phyloP scores from a whole-genome alignment of 1,140 invertebrate species.

The Diorhabda sublineata region DNA sequence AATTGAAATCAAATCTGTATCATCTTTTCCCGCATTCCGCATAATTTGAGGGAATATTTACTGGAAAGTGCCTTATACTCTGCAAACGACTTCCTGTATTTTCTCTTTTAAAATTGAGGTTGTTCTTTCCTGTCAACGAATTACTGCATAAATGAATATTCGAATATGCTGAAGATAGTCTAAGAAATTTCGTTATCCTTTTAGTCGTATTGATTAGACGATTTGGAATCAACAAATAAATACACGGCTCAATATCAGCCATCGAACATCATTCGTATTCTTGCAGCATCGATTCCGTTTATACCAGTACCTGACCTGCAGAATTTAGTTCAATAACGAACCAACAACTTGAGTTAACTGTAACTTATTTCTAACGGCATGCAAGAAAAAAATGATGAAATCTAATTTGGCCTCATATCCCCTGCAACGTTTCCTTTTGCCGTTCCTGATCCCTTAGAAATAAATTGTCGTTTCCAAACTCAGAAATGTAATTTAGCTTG shows the following conservation, averaged over 20 bases:
- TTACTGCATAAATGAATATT: too few relatives aligned
- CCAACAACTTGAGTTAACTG: background rate
- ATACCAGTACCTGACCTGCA: background rate
- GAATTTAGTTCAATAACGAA: background rate
- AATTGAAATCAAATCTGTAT: too few relatives aligned
- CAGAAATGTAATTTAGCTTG: slow-evolving; percentile 2
- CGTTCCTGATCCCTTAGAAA: background rate
- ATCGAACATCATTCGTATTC: background rate
- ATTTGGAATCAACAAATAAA: too few relatives aligned
- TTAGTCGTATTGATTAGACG: too few relatives aligned
- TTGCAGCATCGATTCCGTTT: background rate
- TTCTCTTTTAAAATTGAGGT: too few relatives aligned
- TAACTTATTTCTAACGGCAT: slow-evolving; percentile 1
- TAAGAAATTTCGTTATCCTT: too few relatives aligned
- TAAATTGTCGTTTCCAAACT: slow-evolving; percentile 2
- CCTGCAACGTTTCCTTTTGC: background rate
- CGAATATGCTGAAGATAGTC: too few relatives aligned
- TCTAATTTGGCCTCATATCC: background rate
- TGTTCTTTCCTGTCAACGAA: too few relatives aligned
- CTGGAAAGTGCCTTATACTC: too few relatives aligned
- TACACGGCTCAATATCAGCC: background rate
- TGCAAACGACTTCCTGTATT: too few relatives aligned
- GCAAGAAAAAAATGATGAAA: background rate
- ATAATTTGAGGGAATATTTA: too few relatives aligned
- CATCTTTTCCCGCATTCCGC: too few relatives aligned